Conservation (phyloP, 2,113 vertebrate genomes). For the Struthidea cinerea region DNA sequence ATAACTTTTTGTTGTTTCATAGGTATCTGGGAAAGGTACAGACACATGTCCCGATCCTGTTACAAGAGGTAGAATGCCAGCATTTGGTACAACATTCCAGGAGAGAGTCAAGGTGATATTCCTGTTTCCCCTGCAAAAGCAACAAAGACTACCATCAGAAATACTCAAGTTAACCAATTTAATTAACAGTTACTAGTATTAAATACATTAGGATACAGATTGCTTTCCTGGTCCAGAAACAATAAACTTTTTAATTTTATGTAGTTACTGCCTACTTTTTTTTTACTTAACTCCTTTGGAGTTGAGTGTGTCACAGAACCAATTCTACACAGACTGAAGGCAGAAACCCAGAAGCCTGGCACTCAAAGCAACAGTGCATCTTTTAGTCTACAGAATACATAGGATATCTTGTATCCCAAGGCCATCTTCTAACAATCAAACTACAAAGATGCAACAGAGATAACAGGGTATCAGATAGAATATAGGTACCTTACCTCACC, state of each 20-base stretch:
- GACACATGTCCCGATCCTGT: conserved; percentile 90
- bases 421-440: background rate
- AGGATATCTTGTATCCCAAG: background rate
- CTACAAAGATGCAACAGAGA: background rate
- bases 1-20: conserved; percentile 90
- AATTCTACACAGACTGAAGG: background rate
- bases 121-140: conserved; percentile 86
- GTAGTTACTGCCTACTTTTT: background rate
- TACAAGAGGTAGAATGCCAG: conserved; percentile 94
- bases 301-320: background rate
- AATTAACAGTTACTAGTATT: background rate
- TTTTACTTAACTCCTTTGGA: background rate
- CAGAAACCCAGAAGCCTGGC: background rate
- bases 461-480: background rate
- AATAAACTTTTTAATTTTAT: background rate
- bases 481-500: background rate
- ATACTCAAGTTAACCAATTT: background rate
- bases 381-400: background rate
- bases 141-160: conserved; percentile 7
- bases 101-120: conserved; percentile 95
- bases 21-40: conserved; percentile 90
- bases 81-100: conserved; percentile 98
- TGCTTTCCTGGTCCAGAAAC: background rate
- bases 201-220: background rate
- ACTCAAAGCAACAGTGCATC: background rate